Conservation (phyloP, 2,888 invertebrate genomes). For the Stratiomys singularior region DNA sequence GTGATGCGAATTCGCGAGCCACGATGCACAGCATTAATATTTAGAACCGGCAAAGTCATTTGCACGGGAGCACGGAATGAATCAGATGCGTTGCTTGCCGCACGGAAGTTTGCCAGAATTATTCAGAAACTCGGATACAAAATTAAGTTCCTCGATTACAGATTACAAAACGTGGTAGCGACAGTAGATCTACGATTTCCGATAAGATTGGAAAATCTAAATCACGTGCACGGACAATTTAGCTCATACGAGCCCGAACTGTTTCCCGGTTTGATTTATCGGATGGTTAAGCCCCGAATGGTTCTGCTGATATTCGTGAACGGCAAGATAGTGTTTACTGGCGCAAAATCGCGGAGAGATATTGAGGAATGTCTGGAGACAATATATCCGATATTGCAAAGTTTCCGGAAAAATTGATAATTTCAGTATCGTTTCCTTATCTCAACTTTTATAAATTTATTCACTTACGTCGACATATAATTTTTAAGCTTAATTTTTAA, state of each 20-base stretch:
- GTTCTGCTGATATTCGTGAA: slow-evolving; percentile 98
- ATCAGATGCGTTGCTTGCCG: slow-evolving; percentile 78
- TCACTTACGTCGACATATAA: background rate
- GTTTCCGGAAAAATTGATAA: slow-evolving; percentile 78
- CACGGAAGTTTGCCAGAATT: slow-evolving; percentile 84
- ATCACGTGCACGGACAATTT: slow-evolving; percentile 80
- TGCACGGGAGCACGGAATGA: slow-evolving; percentile 85
- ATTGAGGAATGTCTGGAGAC: slow-evolving; percentile 93
- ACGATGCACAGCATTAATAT: slow-evolving; percentile 77
- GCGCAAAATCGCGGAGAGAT: slow-evolving; percentile 89
- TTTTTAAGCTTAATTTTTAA: background rate
- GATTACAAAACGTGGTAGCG: slow-evolving; percentile 81
- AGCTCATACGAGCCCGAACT: slow-evolving; percentile 96
- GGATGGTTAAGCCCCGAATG: slow-evolving; percentile 96
- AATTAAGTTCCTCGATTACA: slow-evolving; percentile 80
- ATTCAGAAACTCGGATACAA: slow-evolving; percentile 83
- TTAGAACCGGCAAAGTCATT: slow-evolving; percentile 82
- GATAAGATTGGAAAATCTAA: slow-evolving; percentile 77
- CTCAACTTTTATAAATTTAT: background rate
- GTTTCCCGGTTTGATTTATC: slow-evolving; percentile 98
- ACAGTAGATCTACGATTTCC: slow-evolving; percentile 81
- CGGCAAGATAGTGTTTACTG: slow-evolving; percentile 97
- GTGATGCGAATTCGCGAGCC: slow-evolving; percentile 86
- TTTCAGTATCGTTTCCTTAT: background rate
- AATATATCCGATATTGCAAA: slow-evolving; percentile 94